Conservation (phyloP, 1,140 invertebrate species). For the Coptotermes formosanus region DNA sequence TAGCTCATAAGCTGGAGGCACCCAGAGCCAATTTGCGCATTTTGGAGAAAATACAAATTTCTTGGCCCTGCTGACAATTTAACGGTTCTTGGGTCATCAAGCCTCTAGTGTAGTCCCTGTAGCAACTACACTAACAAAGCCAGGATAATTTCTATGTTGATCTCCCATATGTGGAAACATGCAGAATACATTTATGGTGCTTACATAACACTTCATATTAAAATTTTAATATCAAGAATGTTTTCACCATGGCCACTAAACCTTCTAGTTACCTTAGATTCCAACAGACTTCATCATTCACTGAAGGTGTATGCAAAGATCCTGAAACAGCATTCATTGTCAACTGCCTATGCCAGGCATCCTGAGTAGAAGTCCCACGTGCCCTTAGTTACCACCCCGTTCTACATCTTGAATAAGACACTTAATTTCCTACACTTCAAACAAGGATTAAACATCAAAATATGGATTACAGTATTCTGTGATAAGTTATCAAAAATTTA, state of each 20-base stretch:
- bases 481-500: slow-evolving; percentile 50
- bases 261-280: not conserved
- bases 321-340: not conserved
- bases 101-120: too few relatives aligned
- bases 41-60: too few relatives aligned
- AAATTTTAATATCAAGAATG: too few relatives aligned
- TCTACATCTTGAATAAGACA: not conserved
- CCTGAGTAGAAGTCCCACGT: not conserved
- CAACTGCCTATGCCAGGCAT: not conserved
- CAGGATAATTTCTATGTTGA: too few relatives aligned
- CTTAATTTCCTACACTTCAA: not conserved
- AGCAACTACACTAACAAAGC: too few relatives aligned
- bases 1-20: too few relatives aligned
- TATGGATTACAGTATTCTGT: slow-evolving; percentile 29
- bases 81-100: too few relatives aligned
- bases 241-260: not conserved
- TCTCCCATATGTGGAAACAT: too few relatives aligned
- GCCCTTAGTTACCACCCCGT: not conserved
- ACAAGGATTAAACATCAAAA: slow-evolving; percentile 14
- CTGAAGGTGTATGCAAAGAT: not conserved
- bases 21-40: too few relatives aligned
- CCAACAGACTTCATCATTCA: not conserved
- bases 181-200: too few relatives aligned
- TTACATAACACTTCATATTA: too few relatives aligned
- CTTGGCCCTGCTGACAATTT: too few relatives aligned